These are phyloP conservation scores for Rhipidura dahli DNA, from an alignment of 2,113 vertebrate species.

Conservation along the genomic window DNA sequence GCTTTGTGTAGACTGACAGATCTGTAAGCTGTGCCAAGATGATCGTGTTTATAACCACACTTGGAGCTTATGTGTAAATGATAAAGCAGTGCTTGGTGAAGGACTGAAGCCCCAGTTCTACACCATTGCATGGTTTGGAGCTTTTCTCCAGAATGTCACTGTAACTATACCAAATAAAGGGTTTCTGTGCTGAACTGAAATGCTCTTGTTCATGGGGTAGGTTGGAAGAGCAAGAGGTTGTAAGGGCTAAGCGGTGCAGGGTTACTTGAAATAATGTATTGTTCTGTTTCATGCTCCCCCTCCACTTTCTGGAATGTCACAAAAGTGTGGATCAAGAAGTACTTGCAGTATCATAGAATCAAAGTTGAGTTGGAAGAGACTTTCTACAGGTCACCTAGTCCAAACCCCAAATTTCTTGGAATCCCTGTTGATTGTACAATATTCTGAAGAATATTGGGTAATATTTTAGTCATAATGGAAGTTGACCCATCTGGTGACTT, in stretches of 20 bases:
- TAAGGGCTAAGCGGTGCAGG: neutral
- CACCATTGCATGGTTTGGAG: neutral
- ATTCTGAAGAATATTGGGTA: neutral
- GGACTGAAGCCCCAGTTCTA: neutral
- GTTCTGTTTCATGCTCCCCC: neutral
- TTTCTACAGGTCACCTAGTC: neutral
- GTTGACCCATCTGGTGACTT: neutral
- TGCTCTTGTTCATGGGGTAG: neutral
- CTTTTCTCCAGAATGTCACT: neutral
- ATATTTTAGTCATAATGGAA: neutral
- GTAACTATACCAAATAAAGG: neutral
- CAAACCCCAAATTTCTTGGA: neutral
- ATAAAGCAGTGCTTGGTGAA: neutral
- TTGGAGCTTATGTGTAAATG: neutral
- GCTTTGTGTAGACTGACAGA: neutral
- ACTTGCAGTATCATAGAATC: neutral
- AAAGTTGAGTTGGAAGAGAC: neutral
- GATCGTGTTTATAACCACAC: neutral
- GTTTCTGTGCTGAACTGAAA: neutral
- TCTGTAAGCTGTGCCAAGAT: neutral
- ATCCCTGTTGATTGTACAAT: neutral
- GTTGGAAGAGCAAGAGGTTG: neutral
- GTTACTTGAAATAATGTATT: neutral
- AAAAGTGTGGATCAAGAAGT: neutral
- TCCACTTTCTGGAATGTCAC: neutral